Conservation (phyloP, 2,113 vertebrate genomes). For the Brevimyrus niger region DNA sequence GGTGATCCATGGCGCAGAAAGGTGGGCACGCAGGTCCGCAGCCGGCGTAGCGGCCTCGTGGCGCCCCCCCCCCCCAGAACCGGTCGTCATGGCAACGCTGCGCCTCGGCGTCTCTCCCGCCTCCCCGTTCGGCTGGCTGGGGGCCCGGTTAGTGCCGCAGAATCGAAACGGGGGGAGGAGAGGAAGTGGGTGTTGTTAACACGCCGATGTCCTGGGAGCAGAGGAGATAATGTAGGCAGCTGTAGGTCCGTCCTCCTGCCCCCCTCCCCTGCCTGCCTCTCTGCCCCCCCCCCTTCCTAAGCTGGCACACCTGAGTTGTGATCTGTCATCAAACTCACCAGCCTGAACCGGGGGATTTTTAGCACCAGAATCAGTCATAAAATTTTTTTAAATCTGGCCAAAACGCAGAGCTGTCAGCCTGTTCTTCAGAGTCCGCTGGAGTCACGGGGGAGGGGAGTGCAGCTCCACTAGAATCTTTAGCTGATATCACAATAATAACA, state of each 20-base stretch:
- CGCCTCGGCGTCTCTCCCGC: background rate
- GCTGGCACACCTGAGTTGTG: background rate
- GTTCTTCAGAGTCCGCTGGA: background rate
- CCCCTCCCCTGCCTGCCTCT: background rate
- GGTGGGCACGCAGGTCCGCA: background rate
- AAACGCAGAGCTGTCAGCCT: background rate
- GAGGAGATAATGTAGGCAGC: constrained; percentile 1
- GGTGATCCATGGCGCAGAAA: background rate
- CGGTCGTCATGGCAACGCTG: background rate
- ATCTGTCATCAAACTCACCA: background rate
- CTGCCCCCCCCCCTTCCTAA: background rate
- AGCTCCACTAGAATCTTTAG: background rate
- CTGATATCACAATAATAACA: background rate
- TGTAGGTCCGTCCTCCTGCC: background rate
- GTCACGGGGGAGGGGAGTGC: background rate
- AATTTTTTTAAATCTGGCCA: background rate
- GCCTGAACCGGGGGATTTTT: background rate
- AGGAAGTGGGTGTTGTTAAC: constrained; percentile 11
- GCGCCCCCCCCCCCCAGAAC: background rate
- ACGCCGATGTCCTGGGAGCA: background rate
- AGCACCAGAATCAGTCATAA: background rate
- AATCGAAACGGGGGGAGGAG: background rate
- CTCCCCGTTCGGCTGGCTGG: background rate
- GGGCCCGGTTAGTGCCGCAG: background rate
- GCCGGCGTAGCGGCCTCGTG: background rate